phyloP scores from a whole-genome alignment of 2,797 vertebrate species.

The Okamejei kenojei region DNA sequence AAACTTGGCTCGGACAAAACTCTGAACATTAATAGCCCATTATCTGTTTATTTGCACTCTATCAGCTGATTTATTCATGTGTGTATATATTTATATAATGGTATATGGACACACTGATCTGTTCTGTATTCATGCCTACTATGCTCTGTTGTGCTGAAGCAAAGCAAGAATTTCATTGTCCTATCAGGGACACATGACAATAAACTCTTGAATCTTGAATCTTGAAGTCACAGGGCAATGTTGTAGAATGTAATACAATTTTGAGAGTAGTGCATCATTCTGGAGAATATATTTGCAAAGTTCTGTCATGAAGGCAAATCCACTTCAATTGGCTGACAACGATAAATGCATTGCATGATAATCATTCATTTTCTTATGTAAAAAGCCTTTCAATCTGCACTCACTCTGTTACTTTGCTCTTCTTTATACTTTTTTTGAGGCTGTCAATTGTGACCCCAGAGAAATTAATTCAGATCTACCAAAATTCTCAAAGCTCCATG shows the following conservation, averaged over 20 bases:
- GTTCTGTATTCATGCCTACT: too few relatives aligned
- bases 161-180: too few relatives aligned
- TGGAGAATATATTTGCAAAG: background rate
- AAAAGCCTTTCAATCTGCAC: background rate
- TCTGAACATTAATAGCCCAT: too few relatives aligned
- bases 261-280: background rate
- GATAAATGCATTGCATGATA: background rate
- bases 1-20: too few relatives aligned
- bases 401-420: background rate
- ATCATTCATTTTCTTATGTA: background rate
- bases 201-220: background rate
- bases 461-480: background rate
- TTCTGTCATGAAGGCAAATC: background rate
- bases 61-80: too few relatives aligned
- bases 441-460: background rate
- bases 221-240: background rate
- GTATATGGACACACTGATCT: too few relatives aligned
- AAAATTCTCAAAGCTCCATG: background rate
- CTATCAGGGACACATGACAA: too few relatives aligned
- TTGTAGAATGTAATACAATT: background rate
- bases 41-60: too few relatives aligned
- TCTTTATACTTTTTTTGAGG: background rate
- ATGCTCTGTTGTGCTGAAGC: too few relatives aligned
- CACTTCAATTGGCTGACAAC: background rate
- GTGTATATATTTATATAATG: too few relatives aligned